Evolutionary conservation across 1,140 invertebrate species (phyloP).

Genomic region (Ceratina australensis): DNA sequence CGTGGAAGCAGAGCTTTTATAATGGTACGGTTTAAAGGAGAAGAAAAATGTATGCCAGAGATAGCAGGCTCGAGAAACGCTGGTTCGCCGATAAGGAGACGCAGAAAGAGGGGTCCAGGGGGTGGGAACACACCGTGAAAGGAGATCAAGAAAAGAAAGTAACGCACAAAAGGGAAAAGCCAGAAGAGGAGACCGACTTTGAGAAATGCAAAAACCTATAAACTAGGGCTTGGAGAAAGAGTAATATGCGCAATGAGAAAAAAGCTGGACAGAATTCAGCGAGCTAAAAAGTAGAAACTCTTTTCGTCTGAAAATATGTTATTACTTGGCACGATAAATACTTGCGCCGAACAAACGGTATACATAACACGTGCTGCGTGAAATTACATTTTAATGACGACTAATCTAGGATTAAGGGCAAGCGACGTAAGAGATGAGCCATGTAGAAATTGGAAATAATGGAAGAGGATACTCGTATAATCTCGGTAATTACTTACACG

Average conservation of each 20-base stretch:
- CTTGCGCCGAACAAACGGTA: no score
- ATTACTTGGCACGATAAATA: no score
- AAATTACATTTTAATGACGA: no score
- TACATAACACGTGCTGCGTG: no score
- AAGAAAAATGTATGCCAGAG: not conserved
- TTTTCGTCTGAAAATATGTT: no score
- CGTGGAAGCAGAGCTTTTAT: not conserved
- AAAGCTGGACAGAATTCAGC: not conserved
- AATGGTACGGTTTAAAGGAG: not conserved
- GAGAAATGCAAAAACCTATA: slow-evolving; percentile 7
- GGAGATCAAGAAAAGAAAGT: not conserved
- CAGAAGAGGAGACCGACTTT: not conserved
- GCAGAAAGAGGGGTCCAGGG: not conserved
- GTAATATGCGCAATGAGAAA: not conserved
- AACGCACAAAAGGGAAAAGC: not conserved
- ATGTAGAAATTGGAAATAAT: not conserved
- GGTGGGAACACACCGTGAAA: not conserved
- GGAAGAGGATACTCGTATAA: not conserved
- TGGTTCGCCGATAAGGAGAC: not conserved
- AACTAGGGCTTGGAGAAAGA: not conserved
- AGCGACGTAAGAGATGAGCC: no score
- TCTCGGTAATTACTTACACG: not conserved
- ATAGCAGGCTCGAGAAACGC: not conserved
- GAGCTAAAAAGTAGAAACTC: no score
- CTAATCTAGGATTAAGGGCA: not conserved